Percentiles rank a stretch among this genome's conserved stretches.
These are phyloP conservation scores for Catagonus wagneri DNA, from an alignment of 2,113 vertebrate genomes.

Conservation along the genomic window DNA sequence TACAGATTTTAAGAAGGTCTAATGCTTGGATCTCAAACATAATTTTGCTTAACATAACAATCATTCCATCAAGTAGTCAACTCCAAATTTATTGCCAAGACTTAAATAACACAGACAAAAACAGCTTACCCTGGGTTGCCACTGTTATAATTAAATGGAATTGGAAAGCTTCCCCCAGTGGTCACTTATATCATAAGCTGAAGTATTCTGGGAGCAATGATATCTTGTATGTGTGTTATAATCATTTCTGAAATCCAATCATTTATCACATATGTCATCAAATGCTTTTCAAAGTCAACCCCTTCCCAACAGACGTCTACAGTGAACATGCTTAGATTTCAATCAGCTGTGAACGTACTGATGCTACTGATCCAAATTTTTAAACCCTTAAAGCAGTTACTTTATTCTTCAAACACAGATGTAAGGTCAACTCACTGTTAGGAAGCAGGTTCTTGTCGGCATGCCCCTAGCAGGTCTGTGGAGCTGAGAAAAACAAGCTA, in stretches of 20 bases:
- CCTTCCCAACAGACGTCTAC: background rate
- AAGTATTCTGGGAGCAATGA: background rate
- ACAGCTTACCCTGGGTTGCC: background rate
- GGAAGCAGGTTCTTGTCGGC: background rate
- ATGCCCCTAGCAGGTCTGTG: accelerated
- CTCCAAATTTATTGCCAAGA: constrained; percentile 7
- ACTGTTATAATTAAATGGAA: background rate
- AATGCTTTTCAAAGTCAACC: background rate
- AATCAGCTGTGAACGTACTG: background rate
- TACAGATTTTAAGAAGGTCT: background rate
- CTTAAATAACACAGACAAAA: background rate
- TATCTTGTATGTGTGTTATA: background rate
- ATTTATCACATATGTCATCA: background rate
- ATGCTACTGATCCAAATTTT: background rate
- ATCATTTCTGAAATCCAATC: background rate
- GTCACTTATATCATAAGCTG: background rate
- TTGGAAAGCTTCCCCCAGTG: too few relatives aligned
- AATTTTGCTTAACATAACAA: background rate
- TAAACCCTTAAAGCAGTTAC: background rate
- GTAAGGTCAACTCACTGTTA: background rate
- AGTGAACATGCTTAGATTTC: background rate
- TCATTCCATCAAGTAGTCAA: background rate
- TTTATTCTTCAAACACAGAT: background rate
- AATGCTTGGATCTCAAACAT: background rate
- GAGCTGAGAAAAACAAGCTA: background rate